Conservation (phyloP, 1,140 invertebrate species). For the Sycobia sp. region DNA sequence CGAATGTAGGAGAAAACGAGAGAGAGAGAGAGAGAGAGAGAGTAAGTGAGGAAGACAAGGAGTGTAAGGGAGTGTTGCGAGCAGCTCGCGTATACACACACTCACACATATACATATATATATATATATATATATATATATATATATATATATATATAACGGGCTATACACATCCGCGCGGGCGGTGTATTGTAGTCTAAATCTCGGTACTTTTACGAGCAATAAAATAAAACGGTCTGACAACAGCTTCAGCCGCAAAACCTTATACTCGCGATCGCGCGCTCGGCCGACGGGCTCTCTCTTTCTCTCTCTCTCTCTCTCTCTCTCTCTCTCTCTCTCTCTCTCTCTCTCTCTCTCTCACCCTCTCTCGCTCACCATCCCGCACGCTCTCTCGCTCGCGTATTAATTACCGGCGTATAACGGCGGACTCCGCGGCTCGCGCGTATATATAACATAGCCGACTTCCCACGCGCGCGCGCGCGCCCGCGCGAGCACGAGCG, state of each 20-base stretch:
- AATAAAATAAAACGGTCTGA: constrained; percentile 61
- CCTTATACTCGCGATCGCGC: constrained; percentile 16
- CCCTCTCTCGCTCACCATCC: constrained; percentile 18
- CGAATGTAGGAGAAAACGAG: too few relatives aligned
- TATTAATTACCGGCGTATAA: constrained; percentile 34
- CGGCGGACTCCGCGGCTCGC: constrained; percentile 7
- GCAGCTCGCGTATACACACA: too few relatives aligned
- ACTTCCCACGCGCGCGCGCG: constrained; percentile 26
- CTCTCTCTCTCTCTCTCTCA: constrained; percentile 14
- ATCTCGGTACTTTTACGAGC: constrained; percentile 62
- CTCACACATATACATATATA: too few relatives aligned
- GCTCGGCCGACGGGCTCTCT: too few relatives aligned
- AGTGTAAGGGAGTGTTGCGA: too few relatives aligned
- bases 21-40: too few relatives aligned
- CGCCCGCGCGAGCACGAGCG: too few relatives aligned
- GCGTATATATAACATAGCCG: neutral
- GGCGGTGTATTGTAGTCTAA: constrained; percentile 59
- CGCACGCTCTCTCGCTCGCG: constrained; percentile 2
- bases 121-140: too few relatives aligned
- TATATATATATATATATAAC: too few relatives aligned
- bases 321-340: neutral
- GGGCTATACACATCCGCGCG: constrained; percentile 53
- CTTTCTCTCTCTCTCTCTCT: neutral
- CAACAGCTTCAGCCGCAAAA: constrained; percentile 33
- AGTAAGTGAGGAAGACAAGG: too few relatives aligned